These are phyloP conservation scores for Sturnira hondurensis DNA, from an alignment of 2,113 vertebrate species.

Conservation along the genomic window DNA sequence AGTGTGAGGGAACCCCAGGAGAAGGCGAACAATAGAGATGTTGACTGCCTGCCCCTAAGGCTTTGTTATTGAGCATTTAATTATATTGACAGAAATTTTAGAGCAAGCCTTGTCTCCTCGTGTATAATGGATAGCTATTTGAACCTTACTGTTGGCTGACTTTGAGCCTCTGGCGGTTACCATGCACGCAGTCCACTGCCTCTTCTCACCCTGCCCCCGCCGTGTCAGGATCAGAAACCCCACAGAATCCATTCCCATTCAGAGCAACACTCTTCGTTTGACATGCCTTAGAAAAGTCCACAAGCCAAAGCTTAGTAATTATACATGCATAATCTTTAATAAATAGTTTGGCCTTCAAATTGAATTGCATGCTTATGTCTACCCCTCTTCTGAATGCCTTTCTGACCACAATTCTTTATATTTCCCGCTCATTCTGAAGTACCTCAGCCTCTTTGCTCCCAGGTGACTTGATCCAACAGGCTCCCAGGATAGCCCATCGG, in stretches of 20 bases:
- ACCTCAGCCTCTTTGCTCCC: not conserved
- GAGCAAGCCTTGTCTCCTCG: not conserved
- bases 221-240: not conserved
- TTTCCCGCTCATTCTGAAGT: not conserved
- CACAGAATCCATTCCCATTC: not conserved
- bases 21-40: not conserved
- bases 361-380: not conserved
- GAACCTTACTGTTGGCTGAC: not conserved
- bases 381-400: not conserved
- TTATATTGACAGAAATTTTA: not conserved
- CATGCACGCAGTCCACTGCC: fast-evolving
- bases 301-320: not conserved
- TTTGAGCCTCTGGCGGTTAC: fast-evolving
- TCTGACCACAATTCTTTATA: not conserved
- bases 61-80: not conserved
- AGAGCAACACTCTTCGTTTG: not conserved
- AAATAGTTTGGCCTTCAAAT: not conserved
- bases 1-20: not conserved
- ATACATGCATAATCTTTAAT: not conserved
- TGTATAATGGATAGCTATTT: not conserved
- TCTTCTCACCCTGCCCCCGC: not conserved
- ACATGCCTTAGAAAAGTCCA: not conserved
- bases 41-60: not conserved
- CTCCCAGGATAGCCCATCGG: no score
- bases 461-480: not conserved